Evolutionary conservation across 2,797 vertebrate genomes (phyloP).

Genomic region (Miichthys miiuy): DNA sequence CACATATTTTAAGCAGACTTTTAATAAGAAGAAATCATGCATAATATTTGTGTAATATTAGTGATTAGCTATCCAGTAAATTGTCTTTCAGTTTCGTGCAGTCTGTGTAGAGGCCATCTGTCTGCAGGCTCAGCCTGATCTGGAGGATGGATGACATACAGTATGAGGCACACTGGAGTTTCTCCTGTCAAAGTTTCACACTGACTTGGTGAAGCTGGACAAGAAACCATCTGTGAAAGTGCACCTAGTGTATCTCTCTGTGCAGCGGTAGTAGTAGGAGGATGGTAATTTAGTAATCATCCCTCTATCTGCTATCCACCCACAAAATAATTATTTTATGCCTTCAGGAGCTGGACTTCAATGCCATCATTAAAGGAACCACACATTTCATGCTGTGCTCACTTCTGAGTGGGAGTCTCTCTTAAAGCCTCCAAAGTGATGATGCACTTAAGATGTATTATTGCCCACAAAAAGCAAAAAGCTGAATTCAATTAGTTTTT

Average conservation of each 20-base stretch:
- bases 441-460: conserved; percentile 38
- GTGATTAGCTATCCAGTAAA: conserved; percentile 47
- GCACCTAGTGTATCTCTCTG: conserved; percentile 33
- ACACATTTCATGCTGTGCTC: conserved; percentile 50
- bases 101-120: conserved; percentile 38
- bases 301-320: conserved; percentile 60
- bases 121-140: conserved; percentile 23
- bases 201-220: conserved; percentile 49
- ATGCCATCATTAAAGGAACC: conserved; percentile 52
- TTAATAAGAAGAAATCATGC: conserved; percentile 14
- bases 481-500: conserved; percentile 14
- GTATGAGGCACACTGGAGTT: conserved; percentile 29
- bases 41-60: conserved; percentile 13
- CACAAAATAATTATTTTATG: conserved; percentile 66
- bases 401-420: conserved; percentile 61
- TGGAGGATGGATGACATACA: conserved; percentile 20
- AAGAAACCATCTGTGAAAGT: conserved; percentile 47
- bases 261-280: conserved; percentile 50
- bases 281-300: conserved; percentile 68
- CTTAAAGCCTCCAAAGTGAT: conserved; percentile 39
- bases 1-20: conserved; percentile 15
- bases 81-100: conserved; percentile 32
- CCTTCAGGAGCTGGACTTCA: conserved; percentile 63
- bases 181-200: conserved; percentile 49
- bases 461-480: conserved; percentile 38